A percentile compares a stretch with the other conserved stretches of the same genome.
Evolutionary conservation across 1,140 invertebrate species (phyloP).

Genomic region (Platorchestia sp.): DNA sequence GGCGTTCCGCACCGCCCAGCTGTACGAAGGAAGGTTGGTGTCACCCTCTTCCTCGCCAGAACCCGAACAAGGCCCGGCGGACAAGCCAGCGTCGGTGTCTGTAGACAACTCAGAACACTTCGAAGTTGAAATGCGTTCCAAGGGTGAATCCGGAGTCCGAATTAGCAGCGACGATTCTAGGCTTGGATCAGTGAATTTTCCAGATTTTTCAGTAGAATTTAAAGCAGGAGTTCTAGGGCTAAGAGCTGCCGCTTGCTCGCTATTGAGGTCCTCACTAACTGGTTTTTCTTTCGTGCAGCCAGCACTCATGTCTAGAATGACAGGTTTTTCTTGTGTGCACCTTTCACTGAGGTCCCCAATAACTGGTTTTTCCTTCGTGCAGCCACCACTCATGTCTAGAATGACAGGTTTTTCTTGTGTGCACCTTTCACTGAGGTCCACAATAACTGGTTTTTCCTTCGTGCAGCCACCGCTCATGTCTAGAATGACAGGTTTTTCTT

Average conservation of each 20-base stretch:
- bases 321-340: background rate
- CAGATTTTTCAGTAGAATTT: background rate
- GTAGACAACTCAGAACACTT: background rate
- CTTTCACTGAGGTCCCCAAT: background rate
- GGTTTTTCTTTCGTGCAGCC: background rate
- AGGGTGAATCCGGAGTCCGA: background rate
- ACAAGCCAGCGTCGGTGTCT: background rate
- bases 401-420: background rate
- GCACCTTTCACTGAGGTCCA: background rate
- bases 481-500: background rate
- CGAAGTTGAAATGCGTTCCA: background rate
- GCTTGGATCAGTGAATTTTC: background rate
- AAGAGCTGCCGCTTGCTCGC: background rate
- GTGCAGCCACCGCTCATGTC: background rate
- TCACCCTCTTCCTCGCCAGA: background rate
- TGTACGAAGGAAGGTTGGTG: background rate
- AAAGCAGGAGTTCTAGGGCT: background rate
- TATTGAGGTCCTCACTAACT: background rate
- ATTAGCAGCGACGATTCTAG: background rate
- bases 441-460: constrained; percentile 17
- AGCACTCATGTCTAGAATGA: background rate
- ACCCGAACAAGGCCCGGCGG: background rate
- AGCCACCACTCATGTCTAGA: background rate
- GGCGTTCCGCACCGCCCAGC: constrained; percentile 11
- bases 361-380: background rate